Base-by-base conservation (phyloP, 2,113 vertebrate genomes). In the Mesocricetus auratus region DNA sequence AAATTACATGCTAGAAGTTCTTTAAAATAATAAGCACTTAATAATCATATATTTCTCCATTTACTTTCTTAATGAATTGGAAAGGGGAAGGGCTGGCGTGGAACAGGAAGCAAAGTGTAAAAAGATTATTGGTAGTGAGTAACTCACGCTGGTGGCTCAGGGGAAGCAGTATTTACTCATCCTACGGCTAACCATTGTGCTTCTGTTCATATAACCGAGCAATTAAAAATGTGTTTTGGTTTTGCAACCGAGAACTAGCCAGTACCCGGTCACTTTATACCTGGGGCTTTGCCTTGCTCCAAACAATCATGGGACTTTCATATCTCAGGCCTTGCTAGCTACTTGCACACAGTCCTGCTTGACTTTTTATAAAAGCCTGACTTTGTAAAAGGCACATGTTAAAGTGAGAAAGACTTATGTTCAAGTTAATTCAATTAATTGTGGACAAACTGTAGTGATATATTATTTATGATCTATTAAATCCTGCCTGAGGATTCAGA, bases 361-460 rank as follows among this genome's bases (percentile, higher is more conserved):
- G 47, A n/a, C 50, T 62, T 58, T 89, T 33, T 45, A 21, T 22
- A 36, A n/a, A 94, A 79, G 85, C 42, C 64, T 69, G 21, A 47
- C 85, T 86, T 13, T 50, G 62, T 60, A 6, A 17, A 47, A 42
- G 13, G 26, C 7, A 53, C 62, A 71, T 73, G 69, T 7, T 90
- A 5, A 22, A 31, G 29, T 22, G 29, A 64, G n/a, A 7, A 1
- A 78, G n/a, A 77, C 31, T 90, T 50, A 77, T 0, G 1, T 69
- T 88, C 47, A 33, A 79, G 31, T 29, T 86, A n/a, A 42, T 94
- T 97, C 42, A 73, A 11, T 78, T 39, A 60, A 17, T 95, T 94
- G 36, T 3, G 22, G 87, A 26, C 45, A 93, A 56, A 56, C 53
- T 56, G 53, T 56, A 56, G 53, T 56, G 53, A 56, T 13, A 56